Conservation (phyloP, 2,888 invertebrate genomes). For the Branchellion lobata region DNA sequence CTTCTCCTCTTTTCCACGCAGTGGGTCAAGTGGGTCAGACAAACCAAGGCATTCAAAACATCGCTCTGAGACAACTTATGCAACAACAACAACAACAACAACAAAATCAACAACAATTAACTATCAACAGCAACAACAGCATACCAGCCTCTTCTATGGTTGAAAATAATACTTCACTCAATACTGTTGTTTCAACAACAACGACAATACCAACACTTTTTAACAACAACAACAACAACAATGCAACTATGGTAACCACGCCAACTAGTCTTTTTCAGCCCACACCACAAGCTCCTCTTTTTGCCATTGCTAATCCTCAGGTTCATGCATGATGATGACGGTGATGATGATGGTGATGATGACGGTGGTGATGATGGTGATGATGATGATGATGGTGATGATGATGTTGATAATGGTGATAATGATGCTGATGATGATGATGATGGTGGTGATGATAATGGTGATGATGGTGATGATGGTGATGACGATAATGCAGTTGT, state of each 20-base stretch:
- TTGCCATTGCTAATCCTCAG: slow-evolving; percentile 61
- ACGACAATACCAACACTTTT: background rate
- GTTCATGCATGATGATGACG: slow-evolving; percentile 35
- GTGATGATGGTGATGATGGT: too few relatives aligned
- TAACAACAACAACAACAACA: slow-evolving; percentile 5
- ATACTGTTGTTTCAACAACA: background rate
- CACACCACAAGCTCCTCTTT: slow-evolving; percentile 60
- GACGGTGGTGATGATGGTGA: too few relatives aligned
- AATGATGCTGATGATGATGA: background rate
- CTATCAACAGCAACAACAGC: slow-evolving; percentile 15
- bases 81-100: slow-evolving; percentile 46
- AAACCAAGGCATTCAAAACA: slow-evolving; percentile 44
- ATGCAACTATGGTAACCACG: background rate
- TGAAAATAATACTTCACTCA: background rate
- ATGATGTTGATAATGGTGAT: slow-evolving; percentile 20
- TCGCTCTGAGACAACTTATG: slow-evolving; percentile 43
- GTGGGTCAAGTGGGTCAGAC: background rate
- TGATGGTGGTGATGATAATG: too few relatives aligned
- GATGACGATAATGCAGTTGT: slow-evolving; percentile 9
- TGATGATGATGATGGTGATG: slow-evolving; percentile 10
- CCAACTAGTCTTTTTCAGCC: slow-evolving; percentile 54
- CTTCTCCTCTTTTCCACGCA: too few relatives aligned
- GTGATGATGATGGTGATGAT: too few relatives aligned
- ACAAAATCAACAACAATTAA: background rate
- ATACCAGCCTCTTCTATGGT: background rate